Evolutionary conservation across 2,797 vertebrate species (phyloP), one percentile per base, ranked within the genome.

Genomic region (Sandelia bainsii): DNA sequence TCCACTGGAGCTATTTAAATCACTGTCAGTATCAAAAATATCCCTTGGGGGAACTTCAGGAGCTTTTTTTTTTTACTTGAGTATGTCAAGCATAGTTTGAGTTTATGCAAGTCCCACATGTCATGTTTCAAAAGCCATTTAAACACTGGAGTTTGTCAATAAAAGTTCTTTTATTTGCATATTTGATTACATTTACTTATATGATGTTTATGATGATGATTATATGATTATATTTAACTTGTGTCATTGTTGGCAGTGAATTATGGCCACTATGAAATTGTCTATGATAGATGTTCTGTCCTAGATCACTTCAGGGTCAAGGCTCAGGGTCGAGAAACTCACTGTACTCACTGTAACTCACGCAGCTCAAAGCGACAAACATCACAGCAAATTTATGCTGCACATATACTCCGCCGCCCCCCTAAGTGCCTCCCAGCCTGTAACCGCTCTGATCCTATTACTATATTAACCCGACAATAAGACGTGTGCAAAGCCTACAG

Each of bases 301-400:
- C 25, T 10, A 29, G 81, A 72, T 81, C 69, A 79, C 37, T 20
- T 51, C 57, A 64, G 70, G 73, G 75, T 81, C 67, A 76, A 59
- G 67, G 66, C 62, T 69, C 44, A 46, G 60, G 22, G 40, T 42
- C 40, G 6, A 42, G 45, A 72, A 75, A 42, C 9, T 10, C 34
- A 8, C 27, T n/a, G 2, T 22, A 11, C 42, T 62, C n/a, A 20
- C 58, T 52, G 72, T 72, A 81, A 71, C 70, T 60, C 75, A 77
- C 29, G 45, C 22, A 72, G 34, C 53, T 78, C 39, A 72, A 79
- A 69, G 44, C 83, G 70, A 82, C 46, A 78, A 61, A 67, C 42
- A 59, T 37, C 39, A 49, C 34, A 29, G 32, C 17, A 59, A 59
- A 78, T 62, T 64, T 69, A 71, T 72, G 72, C 56, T 65, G 27